A percentile compares a stretch with the other conserved stretches of the same genome.
phyloP scores from a whole-genome alignment of 1,140 invertebrate genomes.

The Thrips palmi region DNA sequence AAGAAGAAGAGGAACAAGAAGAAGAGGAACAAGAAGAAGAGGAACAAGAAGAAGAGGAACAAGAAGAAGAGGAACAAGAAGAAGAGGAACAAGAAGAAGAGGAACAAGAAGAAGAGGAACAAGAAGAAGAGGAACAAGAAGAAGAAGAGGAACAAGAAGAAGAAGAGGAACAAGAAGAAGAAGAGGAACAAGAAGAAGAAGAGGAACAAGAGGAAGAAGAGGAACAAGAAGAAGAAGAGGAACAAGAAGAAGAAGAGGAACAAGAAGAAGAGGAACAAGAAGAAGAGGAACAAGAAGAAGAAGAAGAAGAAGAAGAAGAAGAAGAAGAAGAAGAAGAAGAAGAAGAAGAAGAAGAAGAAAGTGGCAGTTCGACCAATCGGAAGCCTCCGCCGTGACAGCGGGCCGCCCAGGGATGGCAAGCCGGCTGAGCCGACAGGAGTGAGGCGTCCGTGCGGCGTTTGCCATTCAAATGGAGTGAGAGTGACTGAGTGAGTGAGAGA shows the following conservation, averaged over 20 bases:
- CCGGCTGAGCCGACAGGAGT: neutral
- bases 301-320: neutral
- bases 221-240: neutral
- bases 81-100: neutral
- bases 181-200: neutral
- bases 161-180: neutral
- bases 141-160: slow-evolving; percentile 2
- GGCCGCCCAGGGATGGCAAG: neutral
- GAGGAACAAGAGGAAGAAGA: neutral
- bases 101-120: neutral
- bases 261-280: neutral
- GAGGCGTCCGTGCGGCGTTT: neutral
- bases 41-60: no score
- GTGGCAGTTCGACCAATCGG: neutral
- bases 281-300: slow-evolving; percentile 1
- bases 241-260: neutral
- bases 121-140: neutral
- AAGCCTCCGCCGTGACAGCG: neutral
- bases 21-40: no score
- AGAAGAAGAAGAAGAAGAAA: slow-evolving; percentile 1
- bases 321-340: neutral
- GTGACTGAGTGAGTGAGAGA: no score
- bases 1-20: no score
- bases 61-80: no score
- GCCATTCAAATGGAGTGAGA: no score